phyloP scores from a whole-genome alignment of 2,888 invertebrate genomes.

The Trichogramma dendrolimi region DNA sequence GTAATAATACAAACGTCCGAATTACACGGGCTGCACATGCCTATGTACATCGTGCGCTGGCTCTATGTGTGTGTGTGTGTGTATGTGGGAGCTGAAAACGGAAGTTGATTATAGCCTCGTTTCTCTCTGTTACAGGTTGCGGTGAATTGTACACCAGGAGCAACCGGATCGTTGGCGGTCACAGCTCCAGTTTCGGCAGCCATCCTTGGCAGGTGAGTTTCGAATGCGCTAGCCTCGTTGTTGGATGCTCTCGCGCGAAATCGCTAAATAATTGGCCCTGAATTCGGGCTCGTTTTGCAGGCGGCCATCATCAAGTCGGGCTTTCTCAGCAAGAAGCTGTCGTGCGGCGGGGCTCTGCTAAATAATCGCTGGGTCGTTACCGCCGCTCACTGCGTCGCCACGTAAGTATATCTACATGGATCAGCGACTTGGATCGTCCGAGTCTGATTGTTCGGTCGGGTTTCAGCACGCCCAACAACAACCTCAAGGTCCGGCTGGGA shows the following conservation, averaged over 20 bases:
- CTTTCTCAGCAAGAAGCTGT: constrained; percentile 82
- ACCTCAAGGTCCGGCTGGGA: constrained; percentile 82
- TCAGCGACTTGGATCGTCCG: too few species aligned
- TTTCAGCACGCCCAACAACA: constrained; percentile 78
- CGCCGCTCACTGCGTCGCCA: constrained; percentile 87
- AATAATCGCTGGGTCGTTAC: constrained; percentile 90
- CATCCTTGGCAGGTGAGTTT: constrained; percentile 80
- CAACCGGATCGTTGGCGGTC: constrained; percentile 88
- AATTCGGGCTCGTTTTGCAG: constrained; percentile 36
- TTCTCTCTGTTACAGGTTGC: constrained; percentile 65
- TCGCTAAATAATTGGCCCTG: too few species aligned
- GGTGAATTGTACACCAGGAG: constrained; percentile 83
- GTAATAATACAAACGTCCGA: too few species aligned
- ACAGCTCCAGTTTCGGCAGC: constrained; percentile 83
- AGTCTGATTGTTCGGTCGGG: constrained; percentile 2
- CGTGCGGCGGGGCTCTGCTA: constrained; percentile 85
- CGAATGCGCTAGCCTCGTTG: not conserved
- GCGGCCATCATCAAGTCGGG: constrained; percentile 88
- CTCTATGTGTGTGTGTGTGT: not conserved
- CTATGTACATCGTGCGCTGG: too few species aligned
- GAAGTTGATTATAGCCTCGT: too few species aligned
- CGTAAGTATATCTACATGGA: constrained; percentile 60
- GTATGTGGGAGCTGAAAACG: not conserved
- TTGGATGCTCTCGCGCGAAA: not conserved
- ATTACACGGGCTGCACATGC: too few species aligned